phyloP scores from a whole-genome alignment of 2,797 vertebrate genomes.

The Knipowitschia caucasica region DNA sequence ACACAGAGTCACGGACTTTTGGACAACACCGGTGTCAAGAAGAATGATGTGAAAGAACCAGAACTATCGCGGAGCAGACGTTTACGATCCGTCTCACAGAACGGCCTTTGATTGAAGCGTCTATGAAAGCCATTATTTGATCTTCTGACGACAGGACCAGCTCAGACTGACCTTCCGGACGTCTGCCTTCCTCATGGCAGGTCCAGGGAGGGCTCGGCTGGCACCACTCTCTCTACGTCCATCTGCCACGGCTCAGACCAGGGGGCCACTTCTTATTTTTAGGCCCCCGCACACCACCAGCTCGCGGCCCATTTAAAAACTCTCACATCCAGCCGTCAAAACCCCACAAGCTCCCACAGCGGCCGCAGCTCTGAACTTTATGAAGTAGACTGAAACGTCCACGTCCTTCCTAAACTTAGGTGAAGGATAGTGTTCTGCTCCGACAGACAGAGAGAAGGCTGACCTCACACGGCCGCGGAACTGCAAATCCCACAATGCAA shows the following conservation, averaged over 20 bases:
- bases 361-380: constrained; percentile 61
- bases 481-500: constrained; percentile 58
- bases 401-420: constrained; percentile 75
- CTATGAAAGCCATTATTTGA: neutral
- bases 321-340: constrained; percentile 74
- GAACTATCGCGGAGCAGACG: too few relatives aligned
- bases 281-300: constrained; percentile 65
- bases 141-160: constrained; percentile 21
- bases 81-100: neutral
- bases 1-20: too few relatives aligned
- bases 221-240: constrained; percentile 80
- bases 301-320: constrained; percentile 73
- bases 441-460: constrained; percentile 58
- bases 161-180: constrained; percentile 75
- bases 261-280: constrained; percentile 83
- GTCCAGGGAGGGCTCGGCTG: constrained; percentile 74
- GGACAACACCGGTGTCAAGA: too few relatives aligned
- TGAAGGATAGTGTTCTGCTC: constrained; percentile 73
- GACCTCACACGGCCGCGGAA: constrained; percentile 52
- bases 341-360: constrained; percentile 66
- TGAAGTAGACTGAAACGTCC: constrained; percentile 72
- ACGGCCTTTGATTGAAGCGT: neutral
- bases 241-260: constrained; percentile 81
- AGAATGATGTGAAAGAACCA: too few relatives aligned
- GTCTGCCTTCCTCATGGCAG: constrained; percentile 77